A percentile compares a stretch with the other conserved stretches of the same genome.
Conservation (phyloP, 2,797 vertebrate species). For the Xerus rutilus region DNA sequence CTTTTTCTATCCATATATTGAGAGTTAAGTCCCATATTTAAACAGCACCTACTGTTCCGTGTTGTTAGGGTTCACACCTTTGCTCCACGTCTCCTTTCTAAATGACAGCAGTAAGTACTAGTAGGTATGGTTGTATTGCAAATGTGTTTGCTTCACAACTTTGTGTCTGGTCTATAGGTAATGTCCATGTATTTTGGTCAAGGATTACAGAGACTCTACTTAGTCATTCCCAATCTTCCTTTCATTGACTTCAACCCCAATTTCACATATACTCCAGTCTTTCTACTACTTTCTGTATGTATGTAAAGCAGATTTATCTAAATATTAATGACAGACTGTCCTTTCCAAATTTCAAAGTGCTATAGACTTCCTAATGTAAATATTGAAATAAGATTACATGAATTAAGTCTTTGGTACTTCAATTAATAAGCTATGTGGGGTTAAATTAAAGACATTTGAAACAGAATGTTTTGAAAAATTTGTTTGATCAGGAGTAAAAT, state of each 20-base stretch:
- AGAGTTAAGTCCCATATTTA: neutral
- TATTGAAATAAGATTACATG: constrained; percentile 32
- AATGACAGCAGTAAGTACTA: neutral
- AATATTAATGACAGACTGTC: constrained; percentile 11
- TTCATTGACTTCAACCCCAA: neutral
- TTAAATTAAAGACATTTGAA: constrained; percentile 62
- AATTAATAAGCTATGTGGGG: constrained; percentile 20
- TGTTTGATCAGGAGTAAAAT: constrained; percentile 37
- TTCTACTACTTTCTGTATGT: neutral
- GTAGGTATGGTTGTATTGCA: neutral
- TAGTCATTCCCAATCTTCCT: neutral
- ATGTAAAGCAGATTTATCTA: neutral
- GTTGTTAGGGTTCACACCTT: neutral
- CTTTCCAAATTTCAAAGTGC: constrained; percentile 26
- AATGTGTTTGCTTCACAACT: constrained; percentile 31
- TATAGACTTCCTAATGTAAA: neutral
- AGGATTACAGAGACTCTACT: neutral
- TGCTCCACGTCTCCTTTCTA: neutral
- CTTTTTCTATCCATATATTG: neutral
- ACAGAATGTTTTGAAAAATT: constrained; percentile 46
- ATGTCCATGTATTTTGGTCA: constrained; percentile 37
- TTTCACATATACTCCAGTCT: neutral
- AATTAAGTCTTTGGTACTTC: constrained; percentile 41
- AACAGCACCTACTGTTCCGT: neutral
- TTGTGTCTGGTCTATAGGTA: constrained; percentile 8